phyloP scores from a whole-genome alignment of 2,113 vertebrate genomes.

The Lanius collurio region DNA sequence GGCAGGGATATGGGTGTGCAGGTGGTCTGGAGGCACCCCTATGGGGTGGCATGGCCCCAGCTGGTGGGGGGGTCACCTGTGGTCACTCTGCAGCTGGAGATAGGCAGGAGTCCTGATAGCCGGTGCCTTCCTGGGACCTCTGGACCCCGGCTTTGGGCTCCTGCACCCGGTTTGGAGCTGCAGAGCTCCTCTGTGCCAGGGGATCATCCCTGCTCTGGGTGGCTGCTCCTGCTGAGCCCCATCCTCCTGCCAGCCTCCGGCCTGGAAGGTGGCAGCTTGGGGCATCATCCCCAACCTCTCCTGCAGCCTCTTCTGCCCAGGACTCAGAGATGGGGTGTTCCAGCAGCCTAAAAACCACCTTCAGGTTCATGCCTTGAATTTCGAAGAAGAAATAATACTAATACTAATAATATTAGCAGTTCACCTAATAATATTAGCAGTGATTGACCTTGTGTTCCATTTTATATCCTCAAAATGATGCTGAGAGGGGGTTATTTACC shows the following conservation, averaged over 20 bases:
- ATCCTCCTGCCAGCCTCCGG: rapidly evolving
- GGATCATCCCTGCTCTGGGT: rapidly evolving
- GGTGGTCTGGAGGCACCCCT: rapidly evolving
- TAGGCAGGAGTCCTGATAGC: not conserved
- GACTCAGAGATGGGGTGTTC: too few relatives aligned
- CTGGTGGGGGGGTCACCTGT: not conserved
- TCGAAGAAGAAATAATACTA: too few relatives aligned
- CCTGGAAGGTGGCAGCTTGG: not conserved
- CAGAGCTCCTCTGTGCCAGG: rapidly evolving
- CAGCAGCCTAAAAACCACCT: not conserved
- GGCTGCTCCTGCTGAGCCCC: not conserved
- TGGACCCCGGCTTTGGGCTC: not conserved
- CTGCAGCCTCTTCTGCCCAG: not conserved
- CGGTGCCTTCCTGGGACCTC: not conserved
- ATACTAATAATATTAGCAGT: not conserved
- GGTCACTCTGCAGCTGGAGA: not conserved
- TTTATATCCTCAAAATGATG: not conserved
- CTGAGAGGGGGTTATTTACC: not conserved
- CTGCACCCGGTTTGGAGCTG: not conserved
- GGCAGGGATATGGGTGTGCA: not conserved
- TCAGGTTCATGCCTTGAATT: not conserved
- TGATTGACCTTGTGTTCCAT: not conserved
- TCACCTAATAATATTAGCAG: not conserved
- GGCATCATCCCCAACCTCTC: not conserved
- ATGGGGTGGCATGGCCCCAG: rapidly evolving